These are phyloP conservation scores for Theodoxus fluviatilis DNA, from an alignment of 2,888 invertebrate genomes.

Conservation along the genomic window DNA sequence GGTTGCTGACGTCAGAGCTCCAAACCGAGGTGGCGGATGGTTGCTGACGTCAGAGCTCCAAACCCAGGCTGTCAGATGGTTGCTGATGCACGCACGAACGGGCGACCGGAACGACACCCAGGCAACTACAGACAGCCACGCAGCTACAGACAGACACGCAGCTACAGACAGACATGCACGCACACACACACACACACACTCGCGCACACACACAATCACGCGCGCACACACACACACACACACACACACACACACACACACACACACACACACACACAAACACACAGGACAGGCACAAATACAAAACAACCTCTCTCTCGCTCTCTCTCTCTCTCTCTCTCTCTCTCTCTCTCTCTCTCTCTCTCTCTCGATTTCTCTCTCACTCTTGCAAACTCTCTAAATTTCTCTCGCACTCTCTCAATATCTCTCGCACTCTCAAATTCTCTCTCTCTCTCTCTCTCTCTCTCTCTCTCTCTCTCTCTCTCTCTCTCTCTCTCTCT, in stretches of 20 bases:
- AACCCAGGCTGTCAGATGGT: conserved; percentile 6
- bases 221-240: conserved; percentile 15
- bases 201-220: conserved; percentile 1
- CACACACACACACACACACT: neutral
- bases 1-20: neutral
- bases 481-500: conserved; percentile 28
- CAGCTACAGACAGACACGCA: neutral
- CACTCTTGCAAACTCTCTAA: neutral
- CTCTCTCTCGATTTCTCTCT: neutral
- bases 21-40: neutral
- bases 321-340: conserved; percentile 8
- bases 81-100: neutral
- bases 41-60: too few species aligned
- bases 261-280: neutral
- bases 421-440: neutral
- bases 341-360: neutral
- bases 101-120: neutral
- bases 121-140: neutral
- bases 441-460: conserved; percentile 26
- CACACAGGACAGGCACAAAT: neutral
- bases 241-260: neutral
- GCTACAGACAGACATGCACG: neutral
- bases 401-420: neutral
- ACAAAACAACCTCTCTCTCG: neutral
- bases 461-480: conserved; percentile 30